Percentiles rank a stretch among this genome's conserved stretches.
Evolutionary conservation across 2,888 invertebrate species (phyloP).

Genomic region (Encarsia formosa): DNA sequence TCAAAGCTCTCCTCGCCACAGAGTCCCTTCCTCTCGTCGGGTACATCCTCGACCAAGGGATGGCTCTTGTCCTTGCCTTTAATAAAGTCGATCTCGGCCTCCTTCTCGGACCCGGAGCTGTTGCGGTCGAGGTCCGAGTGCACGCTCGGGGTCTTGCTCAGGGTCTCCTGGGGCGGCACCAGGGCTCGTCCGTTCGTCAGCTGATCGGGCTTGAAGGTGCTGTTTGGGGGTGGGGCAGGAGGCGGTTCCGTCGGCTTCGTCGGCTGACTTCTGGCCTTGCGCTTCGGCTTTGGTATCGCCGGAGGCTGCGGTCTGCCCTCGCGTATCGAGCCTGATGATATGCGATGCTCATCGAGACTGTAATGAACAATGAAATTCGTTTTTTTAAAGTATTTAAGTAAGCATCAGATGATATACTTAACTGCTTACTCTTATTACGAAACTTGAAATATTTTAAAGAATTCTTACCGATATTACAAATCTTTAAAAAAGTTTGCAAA

Average conservation of each 20-base stretch:
- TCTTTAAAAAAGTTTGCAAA: no score
- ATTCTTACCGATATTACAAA: no score
- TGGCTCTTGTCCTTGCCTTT: slow-evolving; percentile 43
- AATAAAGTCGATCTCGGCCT: slow-evolving; percentile 59
- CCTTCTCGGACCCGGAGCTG: slow-evolving; percentile 69
- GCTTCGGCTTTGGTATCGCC: slow-evolving; percentile 42
- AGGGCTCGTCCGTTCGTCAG: slow-evolving; percentile 7
- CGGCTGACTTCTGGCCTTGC: slow-evolving; percentile 33
- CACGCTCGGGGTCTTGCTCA: not conserved
- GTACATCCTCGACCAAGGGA: slow-evolving; percentile 55
- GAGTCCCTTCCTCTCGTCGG: slow-evolving; percentile 68
- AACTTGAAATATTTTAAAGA: no score
- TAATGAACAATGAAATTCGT: not conserved
- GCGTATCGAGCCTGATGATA: slow-evolving; percentile 34
- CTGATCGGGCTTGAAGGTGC: no score
- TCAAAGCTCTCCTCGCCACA: slow-evolving; percentile 82
- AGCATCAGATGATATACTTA: no score
- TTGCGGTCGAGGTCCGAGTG: slow-evolving; percentile 43
- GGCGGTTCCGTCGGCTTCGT: slow-evolving; percentile 15
- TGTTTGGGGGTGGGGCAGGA: not conserved
- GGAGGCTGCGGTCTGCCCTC: slow-evolving; percentile 36
- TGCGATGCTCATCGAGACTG: slow-evolving; percentile 19
- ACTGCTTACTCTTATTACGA: no score
- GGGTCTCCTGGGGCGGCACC: not conserved
- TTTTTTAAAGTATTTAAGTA: no score